Conservation (phyloP, 2,797 vertebrate species). For the Natrix natrix region DNA sequence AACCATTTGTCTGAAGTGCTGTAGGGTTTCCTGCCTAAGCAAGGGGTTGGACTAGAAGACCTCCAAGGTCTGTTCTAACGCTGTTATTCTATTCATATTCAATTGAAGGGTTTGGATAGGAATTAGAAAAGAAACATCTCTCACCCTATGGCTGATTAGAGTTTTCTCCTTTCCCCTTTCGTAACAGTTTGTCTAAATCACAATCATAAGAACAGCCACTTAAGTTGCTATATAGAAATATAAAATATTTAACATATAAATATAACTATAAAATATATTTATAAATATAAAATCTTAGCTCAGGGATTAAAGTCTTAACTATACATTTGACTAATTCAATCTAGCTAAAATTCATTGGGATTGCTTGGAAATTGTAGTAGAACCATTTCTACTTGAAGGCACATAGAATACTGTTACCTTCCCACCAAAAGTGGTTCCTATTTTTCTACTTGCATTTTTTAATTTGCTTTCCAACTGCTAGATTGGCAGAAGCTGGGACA, state of each 20-base stretch:
- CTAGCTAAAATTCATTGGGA: background rate
- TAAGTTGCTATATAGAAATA: background rate
- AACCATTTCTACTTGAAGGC: too few species aligned
- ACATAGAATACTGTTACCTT: too few species aligned
- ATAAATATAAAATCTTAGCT: background rate
- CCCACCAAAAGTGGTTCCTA: too few species aligned
- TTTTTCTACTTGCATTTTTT: too few species aligned
- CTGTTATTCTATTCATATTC: background rate
- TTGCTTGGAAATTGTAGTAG: background rate
- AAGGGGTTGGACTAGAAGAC: too few species aligned
- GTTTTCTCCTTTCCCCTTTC: background rate
- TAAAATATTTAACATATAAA: background rate
- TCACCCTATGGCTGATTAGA: background rate
- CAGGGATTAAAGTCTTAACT: background rate
- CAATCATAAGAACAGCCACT: background rate
- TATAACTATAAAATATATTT: background rate
- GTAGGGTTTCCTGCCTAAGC: too few species aligned
- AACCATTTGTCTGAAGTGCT: too few species aligned
- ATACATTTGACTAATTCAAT: background rate
- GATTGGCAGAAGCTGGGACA: too few species aligned
- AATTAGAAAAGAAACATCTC: background rate
- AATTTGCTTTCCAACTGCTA: too few species aligned
- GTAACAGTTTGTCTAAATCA: background rate
- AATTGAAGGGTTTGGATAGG: background rate
- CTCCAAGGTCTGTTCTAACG: too few species aligned